Base-by-base conservation (phyloP, 2,888 invertebrate species). In the Polyommatus icarus region DNA sequence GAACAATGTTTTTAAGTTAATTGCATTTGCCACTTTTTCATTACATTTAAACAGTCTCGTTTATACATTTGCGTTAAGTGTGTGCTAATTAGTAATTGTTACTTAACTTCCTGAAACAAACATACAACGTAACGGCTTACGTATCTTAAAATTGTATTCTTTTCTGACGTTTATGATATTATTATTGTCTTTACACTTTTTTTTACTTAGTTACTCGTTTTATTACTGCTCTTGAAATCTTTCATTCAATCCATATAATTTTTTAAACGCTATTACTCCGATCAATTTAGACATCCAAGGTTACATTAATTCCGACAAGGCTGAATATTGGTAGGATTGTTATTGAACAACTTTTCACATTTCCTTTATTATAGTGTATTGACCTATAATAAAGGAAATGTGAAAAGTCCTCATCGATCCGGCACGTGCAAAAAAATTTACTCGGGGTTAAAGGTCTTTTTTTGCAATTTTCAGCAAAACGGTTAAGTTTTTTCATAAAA, bases 81-180 rank as follows among this genome's bases (percentile, higher is more conserved):
- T 75, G 83, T 79, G 79, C 79, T 86, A 87, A 88, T 85, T 83
- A 87, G 81, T 82, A 84, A 85, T 80, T 78, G 85, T 89, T 88
- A 88, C 85, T 77, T 80, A 75, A 75, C 75, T 75, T 75, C 75
- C 75, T 50, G 24, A 50, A 79, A 59, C 76, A 32, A 71, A 73
- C 59, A 50, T 46, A 76, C 72, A 72, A 54, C 32, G 75, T 75
- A 75, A 75, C 12, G 6, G 54, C 75, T 75, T 75, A 75, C 75
- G 75, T 75, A 54, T 75, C 75, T 75, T 24, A 75, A 24, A 24
- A 75, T 29, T 46, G 46, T 75, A 54, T 75, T 75, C 75, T 75
- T 50, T 54, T 75, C 54, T 46, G 50, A 75, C 71, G 40, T 50
- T 24, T 6, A 73, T 24, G 24, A 32, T 32, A 29, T 24, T 24